Conservation (phyloP, 2,888 invertebrate species). For the Ditylenchus weischeri region DNA sequence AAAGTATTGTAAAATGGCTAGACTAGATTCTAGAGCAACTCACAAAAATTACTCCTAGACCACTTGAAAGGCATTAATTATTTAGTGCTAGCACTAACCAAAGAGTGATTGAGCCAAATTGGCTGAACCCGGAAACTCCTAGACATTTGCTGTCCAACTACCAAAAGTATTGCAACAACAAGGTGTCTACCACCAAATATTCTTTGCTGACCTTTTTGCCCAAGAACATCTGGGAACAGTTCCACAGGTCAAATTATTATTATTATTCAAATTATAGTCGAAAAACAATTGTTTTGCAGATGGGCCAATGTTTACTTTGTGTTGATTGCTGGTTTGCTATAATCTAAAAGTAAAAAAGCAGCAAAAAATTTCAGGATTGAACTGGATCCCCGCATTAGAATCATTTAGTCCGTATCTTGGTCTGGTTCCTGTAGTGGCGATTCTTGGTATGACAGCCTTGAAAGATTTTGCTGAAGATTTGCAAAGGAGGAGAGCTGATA, state of each 20-base stretch:
- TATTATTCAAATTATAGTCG: background rate
- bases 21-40: too few species aligned
- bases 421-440: slow-evolving; percentile 85
- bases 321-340: slow-evolving; percentile 75
- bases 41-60: background rate
- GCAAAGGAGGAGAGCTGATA: slow-evolving; percentile 81
- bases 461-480: slow-evolving; percentile 97
- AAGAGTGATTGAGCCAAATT: slow-evolving; percentile 33
- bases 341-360: background rate
- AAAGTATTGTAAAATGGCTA: too few species aligned
- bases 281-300: slow-evolving; percentile 58
- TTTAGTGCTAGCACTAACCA: slow-evolving; percentile 23
- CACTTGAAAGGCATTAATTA: background rate
- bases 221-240: slow-evolving; percentile 72
- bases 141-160: slow-evolving; percentile 46
- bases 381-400: slow-evolving; percentile 46
- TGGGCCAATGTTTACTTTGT: slow-evolving; percentile 96
- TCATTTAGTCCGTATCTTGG: slow-evolving; percentile 48
- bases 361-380: slow-evolving; percentile 31
- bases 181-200: slow-evolving; percentile 90
- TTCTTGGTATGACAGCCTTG: slow-evolving; percentile 86
- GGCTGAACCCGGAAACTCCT: slow-evolving; percentile 28
- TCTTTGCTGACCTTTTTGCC: slow-evolving; percentile 92
- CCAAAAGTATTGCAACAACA: slow-evolving; percentile 71
- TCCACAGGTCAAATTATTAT: slow-evolving; percentile 67